Evolutionary conservation across 1,140 invertebrate genomes (phyloP), one percentile per base, ranked within the genome.

Genomic region (Papilio dardanus): DNA sequence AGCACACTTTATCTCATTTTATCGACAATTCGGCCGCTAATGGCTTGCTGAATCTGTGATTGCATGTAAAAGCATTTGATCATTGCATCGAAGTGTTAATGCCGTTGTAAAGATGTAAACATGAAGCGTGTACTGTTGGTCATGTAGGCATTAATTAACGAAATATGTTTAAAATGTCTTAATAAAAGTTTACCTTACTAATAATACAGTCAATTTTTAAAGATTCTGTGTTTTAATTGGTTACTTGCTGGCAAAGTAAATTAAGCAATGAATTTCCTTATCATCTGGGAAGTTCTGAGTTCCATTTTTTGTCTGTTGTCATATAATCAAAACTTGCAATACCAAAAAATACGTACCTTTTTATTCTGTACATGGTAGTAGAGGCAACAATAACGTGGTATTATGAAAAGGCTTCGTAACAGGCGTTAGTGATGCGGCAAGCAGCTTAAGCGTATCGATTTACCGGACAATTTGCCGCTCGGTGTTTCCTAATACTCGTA

Each of bases 1-100:
- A 82, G 79, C 83, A 83, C 81, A 80, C 81, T 88, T 84, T 83
- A 85, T 81, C 77, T 81, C 83, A 71, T 71, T 71, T 71, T 50
- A 71, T 71, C 28, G 69, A 71, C 28, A 71, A 71, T 50, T 71
- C 69, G 42, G 42, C 69, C 24, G 42, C 42, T 42, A 46, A 71
- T 71, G 69, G 69, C 14, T 50, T 50, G 28, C n/a, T 71, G 69
- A 71, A 71, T 21, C 40, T 31, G 28, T 46, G 28, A 46, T 50
- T 50, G 24, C 21, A 71, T 50, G 42, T 50, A 30, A 50, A 71
- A 50, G 42, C 28, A 5, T 46, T 54, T 30, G 33, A 71, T 50
- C 37, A 40, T 40, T 40, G 35, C 35, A 4, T 30, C 21, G 12
- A 62, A 28, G 54, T 62, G 54, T 62, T 28, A 16, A 62, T 62